Base-by-base conservation (phyloP, 1,140 invertebrate genomes). In the Geopemphigus sp. region DNA sequence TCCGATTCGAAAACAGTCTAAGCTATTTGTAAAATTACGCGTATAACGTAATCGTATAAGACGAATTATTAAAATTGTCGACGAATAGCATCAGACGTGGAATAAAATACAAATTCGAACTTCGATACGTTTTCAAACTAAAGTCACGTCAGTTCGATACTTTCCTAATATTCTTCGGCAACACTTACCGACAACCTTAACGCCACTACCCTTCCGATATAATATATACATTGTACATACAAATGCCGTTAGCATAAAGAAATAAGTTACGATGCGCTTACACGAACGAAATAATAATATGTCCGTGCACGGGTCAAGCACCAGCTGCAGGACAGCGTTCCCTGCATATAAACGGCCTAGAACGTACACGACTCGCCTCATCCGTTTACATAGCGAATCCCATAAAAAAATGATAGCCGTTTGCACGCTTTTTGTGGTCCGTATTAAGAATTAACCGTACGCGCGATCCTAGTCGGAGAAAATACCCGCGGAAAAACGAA, bases 281-380 rank as follows among this genome's bases (percentile, higher is more conserved):
- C 39, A 78, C 2, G 56, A 59, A 45, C n/a, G n/a, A 56, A 59
- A 76, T 78, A 78, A 78, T 78, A 63, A 78, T 78, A 24, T 78
- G 15, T 50, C n/a, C 6, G 22, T 6, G 45, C 56, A 26, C 17
- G 54, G 57, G 74, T 78, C 74, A 78, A 63, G 45, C 74, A 63
- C 74, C 74, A 78, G 63, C 74, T 78, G 74, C 5, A n/a, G 14
- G 11, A 14, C 17, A 57, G 24, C 29, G 45, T 78, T 45, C 39
- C 17, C 39, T 63, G 74, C 45, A 78, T 78, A 78, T 57, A 78
- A 78, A 78, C 57, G 10, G 57, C 32, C 73, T n/a, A 45, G 22
- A 61, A 76, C 39, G 39, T 24, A 76, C 32, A 59, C 32, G 19
- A 14, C 57, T n/a, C 39, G 19, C 17, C 53, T 17, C 17, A 8